Evolutionary conservation across 2,113 vertebrate species (phyloP).

Genomic region (Lanius ludovicianus): DNA sequence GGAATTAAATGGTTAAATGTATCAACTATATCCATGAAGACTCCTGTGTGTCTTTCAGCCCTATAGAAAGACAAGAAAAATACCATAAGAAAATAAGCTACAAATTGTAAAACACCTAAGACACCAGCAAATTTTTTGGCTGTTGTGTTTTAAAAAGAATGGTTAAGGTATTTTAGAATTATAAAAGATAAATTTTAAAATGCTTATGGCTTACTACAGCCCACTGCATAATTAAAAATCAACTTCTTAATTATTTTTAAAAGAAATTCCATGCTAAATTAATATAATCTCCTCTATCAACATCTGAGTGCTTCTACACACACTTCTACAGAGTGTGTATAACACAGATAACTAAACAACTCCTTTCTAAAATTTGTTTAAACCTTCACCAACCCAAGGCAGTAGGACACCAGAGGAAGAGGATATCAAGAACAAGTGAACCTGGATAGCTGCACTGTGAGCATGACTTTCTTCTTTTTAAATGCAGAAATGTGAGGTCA

Average conservation of each 20-base stretch:
- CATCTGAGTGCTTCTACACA: background rate
- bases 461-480: background rate
- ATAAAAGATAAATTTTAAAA: background rate
- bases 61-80: conserved; percentile 87
- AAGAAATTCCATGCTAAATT: background rate
- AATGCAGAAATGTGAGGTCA: background rate
- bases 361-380: background rate
- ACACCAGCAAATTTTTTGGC: conserved; percentile 71
- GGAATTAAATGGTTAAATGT: conserved; percentile 98
- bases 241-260: background rate
- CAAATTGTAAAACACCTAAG: conserved; percentile 74
- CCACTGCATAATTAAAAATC: conserved; percentile 42
- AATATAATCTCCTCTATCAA: background rate
- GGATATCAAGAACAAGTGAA: background rate
- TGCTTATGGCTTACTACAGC: conserved; percentile 18
- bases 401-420: background rate
- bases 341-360: background rate
- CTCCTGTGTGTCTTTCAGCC: conserved; percentile 87
- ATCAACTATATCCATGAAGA: conserved; percentile 99
- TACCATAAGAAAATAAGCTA: conserved; percentile 83
- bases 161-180: conserved; percentile 64
- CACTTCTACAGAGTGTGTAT: background rate
- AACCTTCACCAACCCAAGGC: background rate
- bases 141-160: conserved; percentile 65
- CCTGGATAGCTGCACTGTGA: background rate